These are phyloP conservation scores for Erinaceus europaeus DNA, from an alignment of 2,113 vertebrate genomes.

Conservation along the genomic window DNA sequence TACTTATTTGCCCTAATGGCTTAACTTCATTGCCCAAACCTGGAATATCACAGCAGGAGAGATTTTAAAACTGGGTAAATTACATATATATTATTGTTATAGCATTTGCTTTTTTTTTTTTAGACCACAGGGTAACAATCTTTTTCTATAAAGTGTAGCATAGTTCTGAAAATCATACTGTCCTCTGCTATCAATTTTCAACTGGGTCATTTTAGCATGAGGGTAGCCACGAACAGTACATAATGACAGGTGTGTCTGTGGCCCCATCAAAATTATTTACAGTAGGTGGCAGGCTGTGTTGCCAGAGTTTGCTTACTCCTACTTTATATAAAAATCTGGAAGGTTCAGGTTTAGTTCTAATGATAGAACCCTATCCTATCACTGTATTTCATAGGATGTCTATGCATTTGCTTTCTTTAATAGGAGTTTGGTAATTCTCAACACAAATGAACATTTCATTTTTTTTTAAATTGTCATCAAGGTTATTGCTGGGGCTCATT, in stretches of 20 bases:
- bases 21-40: background rate
- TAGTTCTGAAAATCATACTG: background rate
- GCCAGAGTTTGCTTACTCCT: background rate
- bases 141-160: background rate
- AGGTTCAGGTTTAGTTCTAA: background rate
- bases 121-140: background rate
- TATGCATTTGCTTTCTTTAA: background rate
- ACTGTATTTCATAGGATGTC: background rate
- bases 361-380: background rate
- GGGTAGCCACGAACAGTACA: background rate
- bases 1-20: background rate
- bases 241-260: background rate
- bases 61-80: background rate
- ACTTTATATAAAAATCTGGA: background rate
- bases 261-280: background rate
- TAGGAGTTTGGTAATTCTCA: too few species aligned
- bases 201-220: rapidly evolving
- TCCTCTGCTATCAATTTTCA: background rate
- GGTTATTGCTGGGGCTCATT: too few species aligned
- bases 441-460: too few species aligned
- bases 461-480: too few species aligned
- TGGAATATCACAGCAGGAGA: background rate
- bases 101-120: background rate
- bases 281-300: background rate
- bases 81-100: background rate